Conservation (phyloP, 2,888 invertebrate genomes). For the Orgyia antiqua region DNA sequence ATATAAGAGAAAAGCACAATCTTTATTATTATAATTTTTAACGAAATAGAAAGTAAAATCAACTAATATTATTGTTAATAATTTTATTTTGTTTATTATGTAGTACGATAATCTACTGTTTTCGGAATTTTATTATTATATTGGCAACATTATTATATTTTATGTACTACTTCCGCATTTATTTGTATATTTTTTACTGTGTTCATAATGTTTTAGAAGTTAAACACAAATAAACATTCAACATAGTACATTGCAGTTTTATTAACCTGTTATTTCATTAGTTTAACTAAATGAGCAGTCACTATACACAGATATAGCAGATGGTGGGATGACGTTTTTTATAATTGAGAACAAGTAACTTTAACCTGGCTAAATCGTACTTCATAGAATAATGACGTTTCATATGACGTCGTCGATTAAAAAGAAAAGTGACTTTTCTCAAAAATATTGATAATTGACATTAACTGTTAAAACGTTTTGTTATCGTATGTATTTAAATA, state of each 20-base stretch:
- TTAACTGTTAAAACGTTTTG: too few relatives aligned
- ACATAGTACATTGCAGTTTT: constrained; percentile 54
- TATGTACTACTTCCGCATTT: constrained; percentile 67
- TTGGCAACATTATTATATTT: constrained; percentile 54
- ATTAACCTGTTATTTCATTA: constrained; percentile 6
- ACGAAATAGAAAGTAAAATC: constrained; percentile 46
- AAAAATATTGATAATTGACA: too few relatives aligned
- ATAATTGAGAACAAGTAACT: too few relatives aligned
- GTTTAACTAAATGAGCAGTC: too few relatives aligned
- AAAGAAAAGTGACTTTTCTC: too few relatives aligned
- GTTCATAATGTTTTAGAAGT: constrained; percentile 68
- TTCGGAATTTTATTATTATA: constrained; percentile 50
- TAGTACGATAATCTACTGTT: constrained; percentile 46
- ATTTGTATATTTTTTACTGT: constrained; percentile 73
- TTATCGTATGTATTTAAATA: too few relatives aligned
- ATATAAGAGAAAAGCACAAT: constrained; percentile 69
- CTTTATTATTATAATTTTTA: constrained; percentile 57
- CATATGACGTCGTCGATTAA: too few relatives aligned
- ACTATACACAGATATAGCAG: too few relatives aligned
- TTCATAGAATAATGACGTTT: too few relatives aligned
- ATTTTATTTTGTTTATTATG: constrained; percentile 66
- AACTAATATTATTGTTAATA: constrained; percentile 75
- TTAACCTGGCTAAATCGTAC: too few relatives aligned
- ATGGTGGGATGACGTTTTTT: too few relatives aligned
- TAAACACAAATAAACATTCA: constrained; percentile 74